A percentile compares a stretch with the other conserved stretches of the same genome.
Evolutionary conservation across 2,888 invertebrate genomes (phyloP).

Genomic region (Metallyticus violacea): DNA sequence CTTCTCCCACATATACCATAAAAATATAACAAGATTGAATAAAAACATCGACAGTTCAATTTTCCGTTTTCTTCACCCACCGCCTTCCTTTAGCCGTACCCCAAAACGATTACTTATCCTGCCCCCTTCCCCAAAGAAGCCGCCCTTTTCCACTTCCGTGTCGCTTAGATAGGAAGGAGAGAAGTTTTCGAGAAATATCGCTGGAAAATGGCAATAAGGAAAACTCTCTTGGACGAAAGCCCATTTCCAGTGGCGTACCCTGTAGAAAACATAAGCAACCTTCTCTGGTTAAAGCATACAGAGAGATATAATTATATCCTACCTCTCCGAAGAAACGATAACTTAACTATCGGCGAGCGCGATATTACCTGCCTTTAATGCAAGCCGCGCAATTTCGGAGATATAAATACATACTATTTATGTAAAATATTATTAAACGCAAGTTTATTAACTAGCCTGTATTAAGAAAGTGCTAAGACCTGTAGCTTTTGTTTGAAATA

Average conservation of each 20-base stretch:
- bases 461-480: too few species aligned
- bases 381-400: too few species aligned
- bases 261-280: too few species aligned
- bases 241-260: background rate
- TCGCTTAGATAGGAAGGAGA: background rate
- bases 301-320: too few species aligned
- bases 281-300: too few species aligned
- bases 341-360: too few species aligned
- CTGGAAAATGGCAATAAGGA: background rate
- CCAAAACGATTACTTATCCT: background rate
- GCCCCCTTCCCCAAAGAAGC: background rate
- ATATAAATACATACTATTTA: too few species aligned
- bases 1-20: background rate
- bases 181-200: background rate
- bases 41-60: background rate
- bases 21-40: conserved; percentile 15
- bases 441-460: too few species aligned
- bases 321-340: too few species aligned
- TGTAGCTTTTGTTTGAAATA: too few species aligned
- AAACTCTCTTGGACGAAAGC: background rate
- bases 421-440: too few species aligned
- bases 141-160: background rate
- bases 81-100: background rate
- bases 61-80: background rate
- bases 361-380: too few species aligned